phyloP scores from a whole-genome alignment of 2,888 invertebrate species.

The Steromphala cineraria region DNA sequence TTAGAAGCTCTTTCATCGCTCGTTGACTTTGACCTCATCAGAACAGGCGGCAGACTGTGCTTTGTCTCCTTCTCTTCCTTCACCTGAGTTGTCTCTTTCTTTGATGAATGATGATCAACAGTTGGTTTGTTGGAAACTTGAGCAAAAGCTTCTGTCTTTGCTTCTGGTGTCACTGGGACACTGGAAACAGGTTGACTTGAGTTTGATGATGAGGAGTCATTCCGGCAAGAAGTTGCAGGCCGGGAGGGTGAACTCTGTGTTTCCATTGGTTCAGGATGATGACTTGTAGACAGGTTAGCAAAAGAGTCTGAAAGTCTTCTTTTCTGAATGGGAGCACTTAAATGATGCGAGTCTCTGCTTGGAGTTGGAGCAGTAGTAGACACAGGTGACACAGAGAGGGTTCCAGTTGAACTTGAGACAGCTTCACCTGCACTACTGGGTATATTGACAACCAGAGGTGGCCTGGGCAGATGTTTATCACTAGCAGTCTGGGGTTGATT shows the following conservation, averaged over 20 bases:
- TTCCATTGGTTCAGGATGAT: background rate
- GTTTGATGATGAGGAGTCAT: slow-evolving; percentile 3
- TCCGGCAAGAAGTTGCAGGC: background rate
- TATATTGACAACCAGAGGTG: background rate
- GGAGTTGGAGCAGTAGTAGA: background rate
- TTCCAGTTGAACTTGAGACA: slow-evolving; percentile 11
- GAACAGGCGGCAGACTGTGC: background rate
- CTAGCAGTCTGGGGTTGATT: background rate
- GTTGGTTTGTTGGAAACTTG: background rate
- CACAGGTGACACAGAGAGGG: background rate
- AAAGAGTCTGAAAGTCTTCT: background rate
- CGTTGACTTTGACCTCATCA: slow-evolving; percentile 15
- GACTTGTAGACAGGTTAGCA: background rate
- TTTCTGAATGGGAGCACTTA: slow-evolving; percentile 1
- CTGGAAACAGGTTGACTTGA: background rate
- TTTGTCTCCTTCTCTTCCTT: background rate
- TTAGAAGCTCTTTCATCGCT: slow-evolving; percentile 13
- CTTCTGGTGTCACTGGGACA: background rate
- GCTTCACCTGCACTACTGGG: background rate
- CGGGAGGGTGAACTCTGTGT: background rate
- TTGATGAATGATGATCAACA: background rate
- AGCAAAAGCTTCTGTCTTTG: background rate
- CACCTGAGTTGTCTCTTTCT: background rate
- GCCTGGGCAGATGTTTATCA: background rate
- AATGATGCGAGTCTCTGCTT: background rate